Percentiles rank a stretch among this genome's conserved stretches.
These are phyloP conservation scores for Goniozus legneri DNA, from an alignment of 1,140 invertebrate species.

Conservation along the genomic window DNA sequence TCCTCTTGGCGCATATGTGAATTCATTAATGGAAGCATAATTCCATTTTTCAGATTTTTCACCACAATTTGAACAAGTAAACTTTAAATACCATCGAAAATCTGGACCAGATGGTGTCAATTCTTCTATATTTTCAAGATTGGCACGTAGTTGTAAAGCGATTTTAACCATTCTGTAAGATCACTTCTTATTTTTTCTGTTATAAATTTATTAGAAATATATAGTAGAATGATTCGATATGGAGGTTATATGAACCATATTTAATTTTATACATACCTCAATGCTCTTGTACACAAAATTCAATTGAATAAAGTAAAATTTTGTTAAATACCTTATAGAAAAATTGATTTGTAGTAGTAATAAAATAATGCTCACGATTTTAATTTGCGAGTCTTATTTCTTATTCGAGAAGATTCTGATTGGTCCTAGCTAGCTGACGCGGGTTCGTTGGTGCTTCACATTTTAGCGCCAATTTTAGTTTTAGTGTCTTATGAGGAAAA, in stretches of 20 bases:
- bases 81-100: constrained; percentile 68
- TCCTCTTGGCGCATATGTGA: constrained; percentile 65
- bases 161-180: constrained; percentile 72
- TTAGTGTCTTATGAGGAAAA: too few species aligned
- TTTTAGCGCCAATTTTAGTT: too few species aligned
- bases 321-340: too few species aligned
- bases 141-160: constrained; percentile 64
- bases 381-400: too few species aligned
- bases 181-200: too few species aligned
- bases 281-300: too few species aligned
- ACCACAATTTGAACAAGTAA: constrained; percentile 78
- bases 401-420: too few species aligned
- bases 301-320: too few species aligned
- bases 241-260: background rate
- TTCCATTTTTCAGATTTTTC: constrained; percentile 79
- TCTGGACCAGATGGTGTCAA: constrained; percentile 62
- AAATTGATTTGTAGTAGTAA: too few species aligned
- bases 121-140: constrained; percentile 66
- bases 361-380: too few species aligned
- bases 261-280: constrained; percentile 2
- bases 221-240: background rate
- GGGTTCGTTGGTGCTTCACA: too few species aligned
- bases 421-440: too few species aligned
- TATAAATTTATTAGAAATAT: constrained; percentile 2
- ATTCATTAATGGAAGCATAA: constrained; percentile 69